Base-by-base conservation (phyloP, 2,113 vertebrate species). In the Rhinolophus ferrumequinum region DNA sequence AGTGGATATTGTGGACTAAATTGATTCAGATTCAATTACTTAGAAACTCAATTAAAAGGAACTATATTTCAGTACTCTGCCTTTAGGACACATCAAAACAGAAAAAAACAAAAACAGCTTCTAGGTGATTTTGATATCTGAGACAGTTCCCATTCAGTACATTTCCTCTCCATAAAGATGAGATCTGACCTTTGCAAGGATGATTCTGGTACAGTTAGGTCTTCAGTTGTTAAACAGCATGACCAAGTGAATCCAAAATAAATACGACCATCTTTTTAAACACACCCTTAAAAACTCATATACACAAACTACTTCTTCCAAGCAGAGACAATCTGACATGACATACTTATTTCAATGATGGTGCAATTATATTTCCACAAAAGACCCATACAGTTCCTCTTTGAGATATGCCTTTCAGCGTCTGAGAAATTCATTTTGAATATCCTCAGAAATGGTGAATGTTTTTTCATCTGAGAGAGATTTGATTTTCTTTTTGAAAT, bases 391-490 rank as follows among this genome's bases (percentile, higher is more conserved):
- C 0, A 94, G 11, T 44, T 50, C 6, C 50, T 64, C 28, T 88
- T 80, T 50, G 28, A 88, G 30, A 84, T 47, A 44, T 26, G 56
- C 47, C 56, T 77, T 67, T 60, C 50, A 89, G 38, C 16, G 83
- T 15, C 26, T 41, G 41, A 88, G 38, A 41, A 93, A 79, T 47
- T 30, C 58, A 75, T 93, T 90, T 62, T 85, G 26, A 95, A 89
- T 79, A 93, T 62, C 12, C 35, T 96, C 5, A 67, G 22, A 79
- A 67, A 9, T 44, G 18, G 47, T 3, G n/a, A 88, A 62, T 21
- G 8, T 24, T 94, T 95, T 64, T 93, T 94, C 12, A 54, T 54
- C 69, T 79, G 35, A 87, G 15, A 47, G 18, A 96, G 24, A 90
- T 70, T 64, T 85, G 1, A 47, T 33, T 50, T 62, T 56, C 70